These are phyloP conservation scores for Parasteatoda lunata DNA, from an alignment of 2,888 invertebrate species.

Conservation along the genomic window DNA sequence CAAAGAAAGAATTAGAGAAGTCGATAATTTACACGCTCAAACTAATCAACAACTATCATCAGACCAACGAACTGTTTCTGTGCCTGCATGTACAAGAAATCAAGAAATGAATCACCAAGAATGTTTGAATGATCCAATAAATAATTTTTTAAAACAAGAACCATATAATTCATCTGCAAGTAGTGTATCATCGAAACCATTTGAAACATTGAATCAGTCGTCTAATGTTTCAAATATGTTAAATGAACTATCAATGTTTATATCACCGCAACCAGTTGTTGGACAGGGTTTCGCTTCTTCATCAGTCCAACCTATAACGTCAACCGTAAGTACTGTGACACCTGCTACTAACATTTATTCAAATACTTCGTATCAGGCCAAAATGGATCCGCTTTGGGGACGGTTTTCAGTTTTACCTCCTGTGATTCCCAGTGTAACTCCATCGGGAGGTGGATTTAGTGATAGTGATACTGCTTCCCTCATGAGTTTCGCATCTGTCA, in stretches of 20 bases:
- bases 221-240: conserved; percentile 29
- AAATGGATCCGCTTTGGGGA: conserved; percentile 39
- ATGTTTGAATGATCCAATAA: not conserved
- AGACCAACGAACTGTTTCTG: no score
- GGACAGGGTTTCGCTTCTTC: not conserved
- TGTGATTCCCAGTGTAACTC: conserved; percentile 37
- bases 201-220: not conserved
- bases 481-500: conserved; percentile 36
- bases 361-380: conserved; percentile 32
- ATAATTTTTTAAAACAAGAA: not conserved
- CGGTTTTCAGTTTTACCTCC: conserved; percentile 63
- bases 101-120: not conserved
- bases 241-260: conserved; percentile 51
- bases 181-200: not conserved
- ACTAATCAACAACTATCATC: not conserved
- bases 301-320: conserved; percentile 13
- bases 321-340: conserved; percentile 7
- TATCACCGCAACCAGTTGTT: conserved; percentile 22
- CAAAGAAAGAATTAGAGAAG: no score
- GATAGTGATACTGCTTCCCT: conserved; percentile 53
- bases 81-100: no score
- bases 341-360: conserved; percentile 5
- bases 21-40: not conserved
- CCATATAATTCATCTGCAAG: not conserved
- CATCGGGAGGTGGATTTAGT: conserved; percentile 6